phyloP scores from a whole-genome alignment of 2,888 invertebrate species.

The Strigamia maritima region DNA sequence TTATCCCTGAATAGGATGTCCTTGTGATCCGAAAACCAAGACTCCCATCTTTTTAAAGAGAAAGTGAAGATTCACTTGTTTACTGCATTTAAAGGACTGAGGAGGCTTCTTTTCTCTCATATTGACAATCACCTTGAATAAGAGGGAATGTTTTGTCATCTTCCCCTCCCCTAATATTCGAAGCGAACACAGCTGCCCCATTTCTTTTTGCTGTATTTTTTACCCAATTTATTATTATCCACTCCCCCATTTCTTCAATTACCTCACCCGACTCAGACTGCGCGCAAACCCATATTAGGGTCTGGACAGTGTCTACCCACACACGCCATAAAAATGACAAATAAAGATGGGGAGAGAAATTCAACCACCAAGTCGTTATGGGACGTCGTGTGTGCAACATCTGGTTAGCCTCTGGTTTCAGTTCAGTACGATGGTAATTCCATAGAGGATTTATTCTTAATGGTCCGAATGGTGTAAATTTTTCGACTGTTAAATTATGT shows the following conservation, averaged over 20 bases:
- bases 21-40: neutral
- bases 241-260: neutral
- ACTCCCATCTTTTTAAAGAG: neutral
- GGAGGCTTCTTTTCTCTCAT: neutral
- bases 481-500: neutral
- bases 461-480: neutral
- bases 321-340: constrained; percentile 4
- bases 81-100: neutral
- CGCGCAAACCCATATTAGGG: neutral
- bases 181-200: neutral
- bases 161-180: constrained; percentile 3
- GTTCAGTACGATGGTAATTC: neutral
- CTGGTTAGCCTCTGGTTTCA: neutral
- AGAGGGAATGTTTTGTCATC: neutral
- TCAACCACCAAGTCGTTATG: neutral
- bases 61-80: constrained; percentile 19
- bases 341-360: neutral
- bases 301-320: constrained; percentile 11
- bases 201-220: neutral
- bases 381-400: neutral
- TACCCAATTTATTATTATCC: constrained; percentile 3
- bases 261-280: neutral
- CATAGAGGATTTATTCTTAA: neutral
- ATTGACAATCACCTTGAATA: neutral
- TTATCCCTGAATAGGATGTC: neutral